phyloP scores from a whole-genome alignment of 1,140 invertebrate species.

The Manduca sexta region DNA sequence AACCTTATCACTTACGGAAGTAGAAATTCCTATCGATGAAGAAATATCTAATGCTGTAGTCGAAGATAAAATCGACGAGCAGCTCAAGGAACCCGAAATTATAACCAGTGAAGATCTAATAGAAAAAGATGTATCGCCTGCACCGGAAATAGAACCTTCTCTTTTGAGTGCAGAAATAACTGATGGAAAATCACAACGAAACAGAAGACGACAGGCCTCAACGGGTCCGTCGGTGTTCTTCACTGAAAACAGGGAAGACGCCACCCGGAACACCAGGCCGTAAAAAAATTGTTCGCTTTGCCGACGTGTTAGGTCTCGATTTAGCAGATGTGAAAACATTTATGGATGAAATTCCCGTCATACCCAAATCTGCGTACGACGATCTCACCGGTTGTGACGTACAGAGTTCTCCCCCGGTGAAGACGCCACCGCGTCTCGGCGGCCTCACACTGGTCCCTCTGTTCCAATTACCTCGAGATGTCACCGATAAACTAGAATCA shows the following conservation, averaged over 20 bases:
- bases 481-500: conserved; percentile 84
- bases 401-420: conserved; percentile 43
- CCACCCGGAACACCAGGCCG: conserved; percentile 90
- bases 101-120: conserved; percentile 40
- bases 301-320: conserved; percentile 94
- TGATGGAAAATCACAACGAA: conserved; percentile 38
- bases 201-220: conserved; percentile 74
- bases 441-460: conserved; percentile 77
- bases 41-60: conserved; percentile 10
- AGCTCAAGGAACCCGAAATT: conserved; percentile 30
- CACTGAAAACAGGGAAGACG: conserved; percentile 92
- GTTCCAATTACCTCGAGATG: conserved; percentile 87
- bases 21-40: conserved; percentile 36
- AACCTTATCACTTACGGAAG: conserved; percentile 48
- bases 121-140: conserved; percentile 47
- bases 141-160: conserved; percentile 42
- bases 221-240: conserved; percentile 85
- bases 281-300: conserved; percentile 97
- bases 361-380: conserved; percentile 89
- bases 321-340: conserved; percentile 92
- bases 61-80: conserved; percentile 14
- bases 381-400: conserved; percentile 78
- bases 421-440: conserved; percentile 59
- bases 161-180: conserved; percentile 39
- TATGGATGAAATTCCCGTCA: conserved; percentile 89